A percentile compares a stretch with the other conserved stretches of the same genome.
These are phyloP conservation scores for Tanytarsus gracilentus DNA, from an alignment of 2,888 invertebrate genomes.

Conservation along the genomic window DNA sequence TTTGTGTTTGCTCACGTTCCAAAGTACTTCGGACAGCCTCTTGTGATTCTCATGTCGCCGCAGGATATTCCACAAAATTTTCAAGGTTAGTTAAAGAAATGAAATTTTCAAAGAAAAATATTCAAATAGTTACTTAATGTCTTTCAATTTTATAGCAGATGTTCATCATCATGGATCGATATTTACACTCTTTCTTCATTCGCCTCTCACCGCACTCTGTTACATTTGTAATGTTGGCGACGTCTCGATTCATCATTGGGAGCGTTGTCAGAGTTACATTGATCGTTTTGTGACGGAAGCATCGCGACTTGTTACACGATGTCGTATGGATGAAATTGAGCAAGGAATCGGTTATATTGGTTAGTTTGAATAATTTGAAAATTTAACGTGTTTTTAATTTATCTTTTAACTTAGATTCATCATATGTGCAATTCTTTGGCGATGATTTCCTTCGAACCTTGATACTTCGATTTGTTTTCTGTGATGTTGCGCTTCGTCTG, in stretches of 20 bases:
- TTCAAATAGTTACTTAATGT: slow-evolving; percentile 19
- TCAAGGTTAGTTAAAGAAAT: slow-evolving; percentile 50
- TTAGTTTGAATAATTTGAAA: slow-evolving; percentile 30
- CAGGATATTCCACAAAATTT: slow-evolving; percentile 78
- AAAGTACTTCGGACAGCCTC: slow-evolving; percentile 82
- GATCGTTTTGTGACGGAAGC: slow-evolving; percentile 86
- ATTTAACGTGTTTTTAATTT: neutral
- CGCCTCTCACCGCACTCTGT: slow-evolving; percentile 86
- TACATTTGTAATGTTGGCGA: slow-evolving; percentile 81
- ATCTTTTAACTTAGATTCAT: slow-evolving; percentile 47
- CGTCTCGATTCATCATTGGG: slow-evolving; percentile 80
- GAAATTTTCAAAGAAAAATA: slow-evolving; percentile 10
- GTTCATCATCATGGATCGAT: slow-evolving; percentile 81
- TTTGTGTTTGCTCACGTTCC: slow-evolving; percentile 87
- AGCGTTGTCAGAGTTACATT: slow-evolving; percentile 76
- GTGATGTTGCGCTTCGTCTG: slow-evolving; percentile 78
- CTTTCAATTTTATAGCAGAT: slow-evolving; percentile 47
- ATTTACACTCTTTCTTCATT: slow-evolving; percentile 91
- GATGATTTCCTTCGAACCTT: slow-evolving; percentile 89
- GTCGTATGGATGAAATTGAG: slow-evolving; percentile 63
- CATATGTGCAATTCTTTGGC: slow-evolving; percentile 79
- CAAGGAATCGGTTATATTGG: slow-evolving; percentile 45
- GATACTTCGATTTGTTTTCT: slow-evolving; percentile 85
- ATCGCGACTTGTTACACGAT: slow-evolving; percentile 69
- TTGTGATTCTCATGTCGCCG: slow-evolving; percentile 89